Percentiles rank a stretch among this genome's conserved stretches.
Conservation (phyloP, 2,888 invertebrate genomes). For the Cataglyphis altisquamis region DNA sequence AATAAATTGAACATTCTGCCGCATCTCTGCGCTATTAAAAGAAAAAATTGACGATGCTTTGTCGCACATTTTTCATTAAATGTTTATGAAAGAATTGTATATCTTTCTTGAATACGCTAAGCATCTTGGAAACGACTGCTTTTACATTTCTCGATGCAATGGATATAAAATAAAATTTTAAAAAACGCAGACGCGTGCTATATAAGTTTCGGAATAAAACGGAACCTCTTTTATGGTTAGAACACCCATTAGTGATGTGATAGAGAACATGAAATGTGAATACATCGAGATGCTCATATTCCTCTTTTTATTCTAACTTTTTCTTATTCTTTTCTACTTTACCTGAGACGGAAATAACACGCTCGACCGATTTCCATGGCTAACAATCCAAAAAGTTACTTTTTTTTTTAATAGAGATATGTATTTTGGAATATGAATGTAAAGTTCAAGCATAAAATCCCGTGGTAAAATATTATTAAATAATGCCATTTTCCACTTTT, state of each 20-base stretch:
- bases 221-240: constrained; percentile 6
- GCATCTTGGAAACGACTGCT: constrained; percentile 6
- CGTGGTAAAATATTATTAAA: not conserved
- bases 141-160: constrained; percentile 41
- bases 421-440: not conserved
- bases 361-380: not conserved
- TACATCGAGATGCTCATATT: not conserved
- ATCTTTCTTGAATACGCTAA: constrained; percentile 58
- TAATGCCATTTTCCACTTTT: not conserved
- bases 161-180: constrained; percentile 71
- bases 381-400: constrained; percentile 3
- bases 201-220: constrained; percentile 38
- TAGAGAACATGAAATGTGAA: constrained; percentile 40
- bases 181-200: constrained; percentile 51
- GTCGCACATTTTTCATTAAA: constrained; percentile 50
- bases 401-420: not conserved
- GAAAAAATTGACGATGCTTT: not conserved
- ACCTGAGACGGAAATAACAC: not conserved
- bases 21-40: not conserved
- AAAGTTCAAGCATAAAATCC: not conserved
- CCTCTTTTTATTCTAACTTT: constrained; percentile 2
- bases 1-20: not conserved
- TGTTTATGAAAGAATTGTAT: constrained; percentile 59
- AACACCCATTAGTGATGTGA: constrained; percentile 25
- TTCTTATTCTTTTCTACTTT: constrained; percentile 20